phyloP scores from a whole-genome alignment of 2,797 vertebrate species.

The Hyperoplus immaculatus region DNA sequence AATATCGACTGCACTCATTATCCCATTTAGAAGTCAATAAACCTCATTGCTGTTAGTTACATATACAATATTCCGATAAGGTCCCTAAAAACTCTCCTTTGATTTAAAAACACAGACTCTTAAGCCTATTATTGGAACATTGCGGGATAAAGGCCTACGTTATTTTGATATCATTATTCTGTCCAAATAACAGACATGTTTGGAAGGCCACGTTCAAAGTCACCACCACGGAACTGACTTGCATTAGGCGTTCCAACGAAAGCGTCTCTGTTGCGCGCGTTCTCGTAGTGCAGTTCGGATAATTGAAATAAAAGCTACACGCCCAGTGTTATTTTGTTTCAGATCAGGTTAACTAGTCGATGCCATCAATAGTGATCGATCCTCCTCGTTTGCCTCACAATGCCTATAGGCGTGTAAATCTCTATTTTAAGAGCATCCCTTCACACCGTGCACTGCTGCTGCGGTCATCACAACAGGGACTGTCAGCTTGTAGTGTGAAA shows the following conservation, averaged over 20 bases:
- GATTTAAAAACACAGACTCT: neutral
- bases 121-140: neutral
- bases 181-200: neutral
- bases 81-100: neutral
- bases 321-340: neutral
- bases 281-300: neutral
- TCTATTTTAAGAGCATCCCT: slow-evolving; percentile 14
- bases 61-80: neutral
- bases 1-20: neutral
- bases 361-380: slow-evolving; percentile 32
- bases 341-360: slow-evolving; percentile 21
- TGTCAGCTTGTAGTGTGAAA: slow-evolving; percentile 16
- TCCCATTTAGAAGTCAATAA: neutral
- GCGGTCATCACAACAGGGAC: slow-evolving; percentile 4
- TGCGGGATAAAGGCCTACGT: no score
- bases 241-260: no score
- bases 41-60: neutral
- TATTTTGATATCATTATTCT: neutral
- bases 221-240: neutral
- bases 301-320: neutral
- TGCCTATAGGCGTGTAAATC: slow-evolving; percentile 23
- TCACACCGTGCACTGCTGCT: slow-evolving; percentile 17
- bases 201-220: neutral
- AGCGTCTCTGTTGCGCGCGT: neutral
- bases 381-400: neutral